These are phyloP conservation scores for Gonocerus acuteangulatus DNA, from an alignment of 2,888 invertebrate genomes.

Conservation along the genomic window DNA sequence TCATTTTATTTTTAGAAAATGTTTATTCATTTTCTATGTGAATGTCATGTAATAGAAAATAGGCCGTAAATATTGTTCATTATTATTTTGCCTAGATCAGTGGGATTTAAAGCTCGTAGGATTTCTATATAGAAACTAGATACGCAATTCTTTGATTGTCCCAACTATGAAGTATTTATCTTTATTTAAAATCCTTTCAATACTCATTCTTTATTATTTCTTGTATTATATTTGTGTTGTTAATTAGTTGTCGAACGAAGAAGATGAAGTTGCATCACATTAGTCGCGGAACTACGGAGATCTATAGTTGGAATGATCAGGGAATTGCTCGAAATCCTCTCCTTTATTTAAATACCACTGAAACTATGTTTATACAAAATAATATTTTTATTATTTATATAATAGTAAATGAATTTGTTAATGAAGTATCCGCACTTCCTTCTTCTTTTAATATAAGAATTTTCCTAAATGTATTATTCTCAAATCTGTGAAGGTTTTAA, in stretches of 20 bases:
- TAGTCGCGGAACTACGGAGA: slow-evolving; percentile 9
- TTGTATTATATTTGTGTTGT: neutral
- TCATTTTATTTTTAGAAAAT: slow-evolving; percentile 6
- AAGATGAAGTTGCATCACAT: slow-evolving; percentile 8
- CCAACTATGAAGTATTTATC: slow-evolving; percentile 7
- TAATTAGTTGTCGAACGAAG: slow-evolving; percentile 7
- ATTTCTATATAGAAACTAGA: no score
- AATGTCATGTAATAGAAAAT: slow-evolving; percentile 7
- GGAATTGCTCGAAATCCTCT: neutral
- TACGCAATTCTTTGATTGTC: slow-evolving; percentile 11
- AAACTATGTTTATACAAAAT: no score
- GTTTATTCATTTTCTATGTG: neutral
- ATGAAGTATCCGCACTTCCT: no score
- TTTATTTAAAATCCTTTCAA: slow-evolving; percentile 15
- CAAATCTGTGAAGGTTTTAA: no score
- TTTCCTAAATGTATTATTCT: no score
- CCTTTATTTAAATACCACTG: no score
- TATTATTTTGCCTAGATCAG: slow-evolving; percentile 13
- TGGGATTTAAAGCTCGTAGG: neutral
- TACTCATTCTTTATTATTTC: slow-evolving; percentile 15
- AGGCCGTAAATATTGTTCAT: neutral
- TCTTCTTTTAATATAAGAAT: no score
- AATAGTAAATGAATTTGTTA: no score
- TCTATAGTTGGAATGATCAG: slow-evolving; percentile 15
- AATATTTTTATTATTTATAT: no score